phyloP scores from a whole-genome alignment of 2,113 vertebrate species.

The Chelonoidis abingdonii region DNA sequence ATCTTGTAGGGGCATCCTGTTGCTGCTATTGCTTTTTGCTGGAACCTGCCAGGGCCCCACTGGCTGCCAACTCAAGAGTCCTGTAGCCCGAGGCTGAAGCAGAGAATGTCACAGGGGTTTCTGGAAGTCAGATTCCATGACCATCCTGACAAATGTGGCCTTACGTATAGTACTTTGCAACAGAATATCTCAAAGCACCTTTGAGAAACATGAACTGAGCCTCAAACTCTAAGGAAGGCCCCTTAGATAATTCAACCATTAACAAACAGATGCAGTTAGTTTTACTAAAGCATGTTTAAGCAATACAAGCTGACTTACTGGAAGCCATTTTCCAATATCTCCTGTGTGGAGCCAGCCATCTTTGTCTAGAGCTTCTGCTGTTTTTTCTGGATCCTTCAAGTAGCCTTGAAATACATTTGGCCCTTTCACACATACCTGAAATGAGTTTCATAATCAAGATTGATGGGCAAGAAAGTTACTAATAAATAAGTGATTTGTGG shows the following conservation, averaged over 20 bases:
- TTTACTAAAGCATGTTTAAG: not conserved
- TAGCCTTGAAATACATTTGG: slow-evolving; percentile 94
- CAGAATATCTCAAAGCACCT: not conserved
- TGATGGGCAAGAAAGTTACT: not conserved
- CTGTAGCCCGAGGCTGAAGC: no score
- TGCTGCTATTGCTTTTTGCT: no score
- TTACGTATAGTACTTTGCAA: not conserved
- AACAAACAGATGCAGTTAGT: rapidly evolving
- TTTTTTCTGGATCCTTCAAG: slow-evolving; percentile 91
- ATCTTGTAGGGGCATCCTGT: no score
- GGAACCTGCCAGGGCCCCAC: no score
- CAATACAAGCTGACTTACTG: slow-evolving; percentile 80
- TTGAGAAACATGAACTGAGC: not conserved
- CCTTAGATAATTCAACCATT: not conserved
- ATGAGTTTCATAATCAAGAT: not conserved
- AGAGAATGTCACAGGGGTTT: no score
- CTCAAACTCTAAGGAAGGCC: not conserved
- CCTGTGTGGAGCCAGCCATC: slow-evolving; percentile 97
- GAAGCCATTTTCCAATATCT: slow-evolving; percentile 96
- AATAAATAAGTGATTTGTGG: not conserved
- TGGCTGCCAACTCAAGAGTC: no score
- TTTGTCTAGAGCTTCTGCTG: slow-evolving; percentile 89
- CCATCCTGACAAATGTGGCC: no score
- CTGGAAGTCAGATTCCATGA: no score
- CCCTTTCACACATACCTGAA: slow-evolving; percentile 96